Conservation (phyloP, 2,113 vertebrate genomes). For the Alaudala cheleensis region DNA sequence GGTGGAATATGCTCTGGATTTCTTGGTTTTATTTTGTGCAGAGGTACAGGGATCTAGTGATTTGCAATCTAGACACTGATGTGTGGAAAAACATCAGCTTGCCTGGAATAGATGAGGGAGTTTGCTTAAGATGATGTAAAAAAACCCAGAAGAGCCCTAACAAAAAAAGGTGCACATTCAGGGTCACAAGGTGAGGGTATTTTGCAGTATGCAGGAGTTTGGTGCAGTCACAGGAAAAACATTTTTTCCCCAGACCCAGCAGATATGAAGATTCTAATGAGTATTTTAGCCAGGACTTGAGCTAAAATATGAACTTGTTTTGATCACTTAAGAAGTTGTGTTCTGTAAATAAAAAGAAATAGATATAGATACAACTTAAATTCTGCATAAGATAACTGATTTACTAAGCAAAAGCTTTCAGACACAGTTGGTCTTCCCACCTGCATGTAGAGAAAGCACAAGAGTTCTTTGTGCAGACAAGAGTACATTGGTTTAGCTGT, state of each 20-base stretch:
- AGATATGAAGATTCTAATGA: background rate
- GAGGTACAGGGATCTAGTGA: background rate
- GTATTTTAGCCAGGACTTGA: background rate
- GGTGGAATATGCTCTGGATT: background rate
- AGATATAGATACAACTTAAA: background rate
- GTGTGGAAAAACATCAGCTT: background rate
- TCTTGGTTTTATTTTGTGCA: background rate
- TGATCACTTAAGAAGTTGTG: background rate
- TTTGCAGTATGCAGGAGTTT: background rate
- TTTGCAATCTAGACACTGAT: background rate
- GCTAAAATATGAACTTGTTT: background rate
- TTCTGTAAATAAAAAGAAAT: background rate
- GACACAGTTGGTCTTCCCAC: constrained; percentile 58
- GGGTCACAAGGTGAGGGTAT: background rate
- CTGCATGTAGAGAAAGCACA: constrained; percentile 61
- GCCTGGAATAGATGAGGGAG: background rate
- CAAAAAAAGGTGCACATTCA: background rate
- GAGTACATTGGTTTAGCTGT: constrained; percentile 68
- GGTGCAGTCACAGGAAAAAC: background rate
- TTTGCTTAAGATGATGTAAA: background rate
- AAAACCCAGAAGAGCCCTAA: background rate
- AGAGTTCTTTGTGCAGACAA: constrained; percentile 70
- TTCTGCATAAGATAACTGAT: background rate
- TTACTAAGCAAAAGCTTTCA: constrained; percentile 45
- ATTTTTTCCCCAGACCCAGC: background rate